phyloP scores from a whole-genome alignment of 37 sponge, comb jelly and placozoan species.

The Chondrilla cf. caribensis region DNA sequence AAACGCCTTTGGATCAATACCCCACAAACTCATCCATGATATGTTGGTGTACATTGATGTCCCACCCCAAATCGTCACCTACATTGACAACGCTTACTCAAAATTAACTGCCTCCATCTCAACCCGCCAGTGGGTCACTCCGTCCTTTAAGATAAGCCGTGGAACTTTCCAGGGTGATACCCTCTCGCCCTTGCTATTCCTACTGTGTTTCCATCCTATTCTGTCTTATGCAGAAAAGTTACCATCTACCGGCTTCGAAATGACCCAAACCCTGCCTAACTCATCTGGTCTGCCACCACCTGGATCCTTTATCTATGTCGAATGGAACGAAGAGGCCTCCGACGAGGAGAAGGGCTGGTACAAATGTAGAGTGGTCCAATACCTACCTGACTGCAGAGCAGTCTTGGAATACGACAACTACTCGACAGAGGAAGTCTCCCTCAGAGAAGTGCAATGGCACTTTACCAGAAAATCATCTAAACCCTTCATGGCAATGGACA shows the following conservation, averaged over 20 bases:
- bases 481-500: too few species aligned
- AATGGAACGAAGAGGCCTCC: too few species aligned
- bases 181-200: neutral
- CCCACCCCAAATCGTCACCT: too few species aligned
- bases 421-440: neutral
- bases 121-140: neutral
- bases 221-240: too few species aligned
- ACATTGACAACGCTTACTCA: too few species aligned
- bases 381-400: neutral
- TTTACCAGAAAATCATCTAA: too few species aligned
- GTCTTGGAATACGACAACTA: neutral
- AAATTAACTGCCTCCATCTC: slow-evolving; percentile 1
- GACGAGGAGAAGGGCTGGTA: too few species aligned
- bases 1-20: slow-evolving; percentile 1
- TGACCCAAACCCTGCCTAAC: too few species aligned
- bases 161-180: neutral
- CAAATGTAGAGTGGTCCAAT: too few species aligned
- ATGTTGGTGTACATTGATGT: neutral
- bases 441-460: neutral
- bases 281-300: too few species aligned
- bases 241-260: too few species aligned
- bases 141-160: neutral
- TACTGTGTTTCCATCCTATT: neutral
- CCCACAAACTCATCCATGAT: slow-evolving; percentile 1
- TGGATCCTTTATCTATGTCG: too few species aligned